Evolutionary conservation across 2,113 vertebrate species (phyloP), one percentile per base, ranked within the genome.

Genomic region (Gorilla gorilla): DNA sequence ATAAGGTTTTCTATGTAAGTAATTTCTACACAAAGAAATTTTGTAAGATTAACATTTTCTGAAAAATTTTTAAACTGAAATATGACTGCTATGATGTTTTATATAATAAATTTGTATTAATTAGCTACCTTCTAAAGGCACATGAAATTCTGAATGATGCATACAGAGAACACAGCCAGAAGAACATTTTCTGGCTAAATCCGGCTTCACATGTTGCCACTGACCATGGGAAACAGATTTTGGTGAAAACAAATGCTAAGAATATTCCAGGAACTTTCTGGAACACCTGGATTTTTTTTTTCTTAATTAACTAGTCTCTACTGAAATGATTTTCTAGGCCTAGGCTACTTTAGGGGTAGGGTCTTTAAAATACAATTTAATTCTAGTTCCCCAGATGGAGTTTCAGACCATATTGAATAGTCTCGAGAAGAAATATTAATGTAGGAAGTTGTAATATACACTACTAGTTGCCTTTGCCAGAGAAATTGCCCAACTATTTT

Each of bases 171-270:
- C 25, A 27, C 25, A 93, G 81, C 84, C 78, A 80, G 45, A 76
- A 75, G 9, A 66, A 18, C 8, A 13, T 78, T 92, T 88, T 92
- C 88, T 85, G 82, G 61, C 90, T 45, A 92, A 52, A 8, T 57
- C 40, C 92, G 25, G 57, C 23, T 97, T 40, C 38, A 35, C 16
- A 72, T 14, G 18, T 89, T 83, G 70, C 79, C 0, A 2, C 22
- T 94, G 57, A 79, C 81, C 52, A 92, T 85, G 88, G 81, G 88
- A 93, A 97, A 93, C 35, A 97, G 55, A 79, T 79, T 94, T 97
- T 81, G 90, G 75, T 18, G 2, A 83, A 95, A 89, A 96, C 55
- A 90, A 95, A 84, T 59, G 38, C 55, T 93, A n/a, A 48, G 48
- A 90, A 86, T 68, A 90, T 96, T 93, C 66, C 90, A 96, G 92